phyloP scores from a whole-genome alignment of 2,113 vertebrate species.

The Pangasianodon gigas region DNA sequence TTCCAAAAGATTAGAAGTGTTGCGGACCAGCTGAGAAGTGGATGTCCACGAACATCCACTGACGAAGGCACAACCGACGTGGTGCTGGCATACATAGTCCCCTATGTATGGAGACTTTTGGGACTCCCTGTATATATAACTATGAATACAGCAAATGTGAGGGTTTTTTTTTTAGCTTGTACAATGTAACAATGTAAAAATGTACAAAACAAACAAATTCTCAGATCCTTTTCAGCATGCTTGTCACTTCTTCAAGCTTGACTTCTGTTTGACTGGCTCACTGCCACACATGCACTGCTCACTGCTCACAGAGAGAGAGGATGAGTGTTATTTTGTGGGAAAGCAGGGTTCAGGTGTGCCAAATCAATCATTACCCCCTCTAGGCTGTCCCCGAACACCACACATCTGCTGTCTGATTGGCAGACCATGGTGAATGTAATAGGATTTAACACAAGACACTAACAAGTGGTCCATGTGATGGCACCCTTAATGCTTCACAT shows the following conservation, averaged over 20 bases:
- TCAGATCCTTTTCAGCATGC: background rate
- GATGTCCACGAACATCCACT: too few species aligned
- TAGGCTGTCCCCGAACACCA: background rate
- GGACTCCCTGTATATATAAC: too few species aligned
- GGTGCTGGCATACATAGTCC: too few species aligned
- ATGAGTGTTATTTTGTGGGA: background rate
- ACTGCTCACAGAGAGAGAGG: background rate
- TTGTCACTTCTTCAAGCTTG: background rate
- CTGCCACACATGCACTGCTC: background rate
- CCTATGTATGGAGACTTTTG: too few species aligned
- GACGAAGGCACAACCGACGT: too few species aligned
- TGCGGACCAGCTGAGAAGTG: too few species aligned
- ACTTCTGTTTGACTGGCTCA: background rate
- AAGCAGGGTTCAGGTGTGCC: background rate
- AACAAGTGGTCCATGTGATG: background rate
- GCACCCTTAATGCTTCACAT: background rate
- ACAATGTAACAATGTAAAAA: background rate
- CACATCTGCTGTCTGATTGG: background rate
- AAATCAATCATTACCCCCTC: background rate
- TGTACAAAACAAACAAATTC: background rate
- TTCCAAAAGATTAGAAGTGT: too few species aligned
- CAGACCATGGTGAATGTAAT: background rate
- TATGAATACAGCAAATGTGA: too few species aligned
- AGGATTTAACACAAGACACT: constrained; percentile 3
- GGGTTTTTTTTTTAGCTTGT: background rate